These are phyloP conservation scores for Zaprionus africanus DNA, from an alignment of 1,140 invertebrate genomes.

Conservation along the genomic window DNA sequence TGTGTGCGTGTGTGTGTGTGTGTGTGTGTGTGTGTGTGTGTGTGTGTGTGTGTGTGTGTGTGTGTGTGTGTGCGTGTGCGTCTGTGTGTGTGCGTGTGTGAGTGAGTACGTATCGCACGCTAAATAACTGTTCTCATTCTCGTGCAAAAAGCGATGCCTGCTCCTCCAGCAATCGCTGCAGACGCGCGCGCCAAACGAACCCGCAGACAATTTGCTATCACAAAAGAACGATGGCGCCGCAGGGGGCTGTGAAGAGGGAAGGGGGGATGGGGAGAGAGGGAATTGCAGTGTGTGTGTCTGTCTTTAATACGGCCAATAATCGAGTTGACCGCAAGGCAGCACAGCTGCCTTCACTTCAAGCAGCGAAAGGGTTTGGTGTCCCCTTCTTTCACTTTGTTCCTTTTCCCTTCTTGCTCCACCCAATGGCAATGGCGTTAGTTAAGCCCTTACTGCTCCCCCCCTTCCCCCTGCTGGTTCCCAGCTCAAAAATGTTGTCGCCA, in stretches of 20 bases:
- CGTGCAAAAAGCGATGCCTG: neutral
- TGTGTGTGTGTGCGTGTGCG: neutral
- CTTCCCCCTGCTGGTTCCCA: too few relatives aligned
- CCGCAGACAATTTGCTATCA: neutral
- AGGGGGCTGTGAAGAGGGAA: neutral
- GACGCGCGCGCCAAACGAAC: neutral
- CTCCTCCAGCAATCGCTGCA: neutral
- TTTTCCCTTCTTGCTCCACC: neutral
- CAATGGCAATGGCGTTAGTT: neutral
- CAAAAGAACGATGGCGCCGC: neutral
- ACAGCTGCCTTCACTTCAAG: constrained; percentile 20
- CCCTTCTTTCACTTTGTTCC: neutral
- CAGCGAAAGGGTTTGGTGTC: too few relatives aligned
- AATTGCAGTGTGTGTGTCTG: neutral
- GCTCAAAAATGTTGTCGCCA: constrained; percentile 14
- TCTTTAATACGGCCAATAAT: constrained; percentile 43
- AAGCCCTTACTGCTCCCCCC: neutral
- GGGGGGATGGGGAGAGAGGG: too few relatives aligned
- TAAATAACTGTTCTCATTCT: too few relatives aligned
- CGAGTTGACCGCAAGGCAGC: constrained; percentile 34
- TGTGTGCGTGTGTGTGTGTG: neutral
- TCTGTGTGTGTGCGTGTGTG: neutral
- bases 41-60: neutral
- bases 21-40: neutral
- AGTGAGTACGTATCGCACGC: neutral